Conservation (phyloP, 1,140 invertebrate genomes). For the Grapholita molesta region DNA sequence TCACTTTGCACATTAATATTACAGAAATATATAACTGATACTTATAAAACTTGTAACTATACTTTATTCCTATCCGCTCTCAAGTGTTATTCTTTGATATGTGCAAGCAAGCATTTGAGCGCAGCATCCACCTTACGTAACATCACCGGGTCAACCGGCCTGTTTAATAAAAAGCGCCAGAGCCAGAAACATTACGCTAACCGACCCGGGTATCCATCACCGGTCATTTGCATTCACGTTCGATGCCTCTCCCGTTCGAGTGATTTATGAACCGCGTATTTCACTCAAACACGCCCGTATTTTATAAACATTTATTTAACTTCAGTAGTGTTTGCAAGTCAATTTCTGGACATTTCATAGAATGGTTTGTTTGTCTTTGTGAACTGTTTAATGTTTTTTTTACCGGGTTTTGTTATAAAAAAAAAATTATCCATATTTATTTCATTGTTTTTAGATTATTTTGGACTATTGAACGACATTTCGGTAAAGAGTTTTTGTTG, state of each 20-base stretch:
- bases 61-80: no score
- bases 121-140: background rate
- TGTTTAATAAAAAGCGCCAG: background rate
- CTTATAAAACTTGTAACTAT: no score
- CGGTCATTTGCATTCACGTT: background rate
- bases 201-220: background rate
- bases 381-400: background rate
- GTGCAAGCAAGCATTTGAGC: no score
- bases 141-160: background rate
- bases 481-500: no score
- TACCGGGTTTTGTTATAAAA: background rate
- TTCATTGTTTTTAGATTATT: no score
- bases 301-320: slow-evolving; percentile 4
- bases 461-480: no score
- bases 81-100: no score
- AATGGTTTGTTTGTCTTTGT: background rate
- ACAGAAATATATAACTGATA: no score
- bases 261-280: background rate
- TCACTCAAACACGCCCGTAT: slow-evolving; percentile 1
- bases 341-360: background rate
- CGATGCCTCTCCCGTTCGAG: background rate
- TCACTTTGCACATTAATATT: no score
- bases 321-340: background rate
- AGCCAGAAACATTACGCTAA: background rate
- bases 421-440: background rate